Conservation (phyloP, 2,113 vertebrate genomes). For the Entomyzon cyanotis region DNA sequence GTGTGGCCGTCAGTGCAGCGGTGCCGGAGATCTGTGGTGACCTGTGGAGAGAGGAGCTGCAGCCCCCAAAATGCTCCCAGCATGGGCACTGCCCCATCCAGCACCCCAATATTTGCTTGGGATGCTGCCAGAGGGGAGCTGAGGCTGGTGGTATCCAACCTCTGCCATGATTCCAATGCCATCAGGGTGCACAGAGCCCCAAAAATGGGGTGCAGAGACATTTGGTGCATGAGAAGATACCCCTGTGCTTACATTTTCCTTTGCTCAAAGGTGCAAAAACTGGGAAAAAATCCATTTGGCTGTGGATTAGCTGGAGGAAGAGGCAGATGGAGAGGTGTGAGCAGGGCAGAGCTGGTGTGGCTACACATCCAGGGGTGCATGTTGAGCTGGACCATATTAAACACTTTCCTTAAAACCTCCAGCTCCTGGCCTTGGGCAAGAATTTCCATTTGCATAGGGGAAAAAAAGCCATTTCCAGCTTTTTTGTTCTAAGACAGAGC, state of each 20-base stretch:
- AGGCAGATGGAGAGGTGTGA: not conserved
- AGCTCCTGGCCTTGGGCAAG: not conserved
- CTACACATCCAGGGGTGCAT: rapidly evolving
- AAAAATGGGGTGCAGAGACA: not conserved
- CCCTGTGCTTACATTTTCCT: not conserved
- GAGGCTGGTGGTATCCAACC: not conserved
- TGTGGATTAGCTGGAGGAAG: not conserved
- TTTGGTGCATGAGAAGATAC: not conserved
- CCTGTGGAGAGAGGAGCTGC: slow-evolving; percentile 46
- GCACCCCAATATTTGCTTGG: not conserved
- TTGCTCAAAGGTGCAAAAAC: not conserved
- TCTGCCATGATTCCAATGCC: rapidly evolving
- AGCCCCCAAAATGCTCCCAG: not conserved
- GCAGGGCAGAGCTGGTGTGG: not conserved
- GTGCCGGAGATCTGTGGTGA: slow-evolving; percentile 79
- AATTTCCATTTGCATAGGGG: not conserved
- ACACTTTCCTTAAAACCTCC: not conserved
- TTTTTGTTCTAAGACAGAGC: not conserved
- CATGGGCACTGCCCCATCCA: rapidly evolving
- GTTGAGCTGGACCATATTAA: not conserved
- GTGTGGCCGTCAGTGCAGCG: slow-evolving; percentile 80
- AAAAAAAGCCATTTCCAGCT: not conserved
- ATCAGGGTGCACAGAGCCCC: rapidly evolving
- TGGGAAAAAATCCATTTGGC: not conserved
- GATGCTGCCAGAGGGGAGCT: not conserved